Evolutionary conservation across 2,888 invertebrate species (phyloP), one percentile per base, ranked within the genome.

Genomic region (Caenorhabditis sp.): DNA sequence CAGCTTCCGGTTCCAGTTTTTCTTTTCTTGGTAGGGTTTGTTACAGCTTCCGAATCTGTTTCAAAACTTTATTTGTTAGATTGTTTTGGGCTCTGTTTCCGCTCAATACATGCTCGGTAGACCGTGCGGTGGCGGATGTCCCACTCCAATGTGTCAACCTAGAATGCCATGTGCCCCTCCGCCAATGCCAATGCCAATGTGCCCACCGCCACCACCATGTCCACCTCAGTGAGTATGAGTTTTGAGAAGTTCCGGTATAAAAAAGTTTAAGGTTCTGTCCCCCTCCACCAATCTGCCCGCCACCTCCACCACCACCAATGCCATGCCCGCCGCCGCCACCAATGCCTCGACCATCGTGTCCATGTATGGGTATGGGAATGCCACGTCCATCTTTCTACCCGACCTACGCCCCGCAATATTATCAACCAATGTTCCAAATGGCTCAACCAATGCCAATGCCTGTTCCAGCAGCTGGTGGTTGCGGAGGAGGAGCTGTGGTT

Each of bases 121-220:
- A 51, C 28, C 62, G 47, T 70, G 82, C 51, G 71, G 76, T 37
- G 71, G 76, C 28, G 71, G 82, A 26, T 71, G 77, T 58, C 67
- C 67, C 8, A 26, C 51, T 32, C 77, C 82, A 35, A 71, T 82
- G 77, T 82, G 82, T 26, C 77, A 71, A n/a, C 72, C 84, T 3
- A 67, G 83, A 22, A 69, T 85, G 35, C 82, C 82, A 11, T 79
- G 80, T 32, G 56, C 71, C 3, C 80, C 84, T 11, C 87, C 83
- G 15, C 87, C 80, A 26, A 68, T 79, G 64, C 84, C 84, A 13
- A 70, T 81, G 67, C 83, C 83, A 15, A 70, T 83, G 9, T 89
- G 89, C 53, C 87, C 88, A 40, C 87, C 87, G n/a, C 87, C 87
- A 1, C 79, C 83, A 24, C 85, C 84, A 1, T 89, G 89, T 26